These are phyloP conservation scores for Chironomus tepperi DNA, from an alignment of 1,140 invertebrate genomes.

Conservation along the genomic window DNA sequence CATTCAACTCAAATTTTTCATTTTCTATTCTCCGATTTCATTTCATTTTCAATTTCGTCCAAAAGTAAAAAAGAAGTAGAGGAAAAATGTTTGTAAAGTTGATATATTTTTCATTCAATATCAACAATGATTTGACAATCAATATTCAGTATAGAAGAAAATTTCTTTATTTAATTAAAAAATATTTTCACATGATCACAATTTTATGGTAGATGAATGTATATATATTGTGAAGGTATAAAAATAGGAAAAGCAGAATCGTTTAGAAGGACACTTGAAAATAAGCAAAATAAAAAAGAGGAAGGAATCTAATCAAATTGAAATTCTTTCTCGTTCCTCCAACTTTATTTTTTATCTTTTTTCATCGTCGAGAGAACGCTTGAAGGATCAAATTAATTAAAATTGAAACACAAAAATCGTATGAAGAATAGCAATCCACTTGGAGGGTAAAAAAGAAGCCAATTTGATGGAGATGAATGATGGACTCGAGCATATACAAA, in stretches of 20 bases:
- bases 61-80: not conserved
- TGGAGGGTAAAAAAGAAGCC: not conserved
- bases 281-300: not conserved
- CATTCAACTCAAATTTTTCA: no score
- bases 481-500: not conserved
- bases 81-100: no score
- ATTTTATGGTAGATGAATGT: not conserved
- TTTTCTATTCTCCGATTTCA: no score
- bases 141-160: not conserved
- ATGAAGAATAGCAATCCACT: not conserved
- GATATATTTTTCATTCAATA: no score
- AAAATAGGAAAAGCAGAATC: not conserved
- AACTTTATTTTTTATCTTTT: not conserved
- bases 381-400: constrained; percentile 21
- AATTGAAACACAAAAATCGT: constrained; percentile 1
- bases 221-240: no score
- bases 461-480: constrained; percentile 17
- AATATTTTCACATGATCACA: constrained; percentile 1
- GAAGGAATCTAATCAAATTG: constrained; percentile 16
- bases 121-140: not conserved
- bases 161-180: not conserved
- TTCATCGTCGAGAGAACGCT: not conserved
- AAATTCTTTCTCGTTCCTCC: not conserved
- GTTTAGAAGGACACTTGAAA: not conserved
- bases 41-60: not conserved